Percentiles rank a stretch among this genome's conserved stretches.
phyloP scores from a whole-genome alignment of 2,113 vertebrate species.

The Nasalis larvatus region DNA sequence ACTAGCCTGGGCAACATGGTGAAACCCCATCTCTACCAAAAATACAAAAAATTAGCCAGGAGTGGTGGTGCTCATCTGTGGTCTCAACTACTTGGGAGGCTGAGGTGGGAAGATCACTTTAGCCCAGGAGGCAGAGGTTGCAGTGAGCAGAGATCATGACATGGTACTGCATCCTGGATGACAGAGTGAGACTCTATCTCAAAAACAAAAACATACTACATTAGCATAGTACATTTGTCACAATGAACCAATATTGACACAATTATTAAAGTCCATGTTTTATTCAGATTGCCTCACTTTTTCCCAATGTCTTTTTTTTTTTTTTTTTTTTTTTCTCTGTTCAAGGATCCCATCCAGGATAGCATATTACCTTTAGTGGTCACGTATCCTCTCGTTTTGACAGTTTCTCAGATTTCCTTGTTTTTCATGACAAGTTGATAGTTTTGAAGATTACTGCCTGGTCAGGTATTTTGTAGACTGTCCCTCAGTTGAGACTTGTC shows the following conservation, averaged over 20 bases:
- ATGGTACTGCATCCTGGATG: no score
- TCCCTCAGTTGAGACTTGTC: neutral
- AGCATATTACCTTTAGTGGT: neutral
- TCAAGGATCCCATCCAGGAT: neutral
- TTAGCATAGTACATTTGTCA: neutral
- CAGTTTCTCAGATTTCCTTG: neutral
- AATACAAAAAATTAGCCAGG: no score
- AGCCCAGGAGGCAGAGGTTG: no score
- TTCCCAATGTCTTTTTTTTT: neutral
- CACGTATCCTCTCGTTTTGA: neutral
- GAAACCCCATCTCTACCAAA: no score
- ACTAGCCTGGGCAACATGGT: no score
- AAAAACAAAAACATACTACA: neutral
- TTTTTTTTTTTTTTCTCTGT: neutral
- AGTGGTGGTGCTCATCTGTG: no score
- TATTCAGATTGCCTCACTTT: neutral
- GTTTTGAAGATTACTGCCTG: neutral
- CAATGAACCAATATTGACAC: neutral
- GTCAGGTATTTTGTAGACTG: neutral
- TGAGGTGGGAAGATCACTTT: no score
- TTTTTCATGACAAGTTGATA: neutral
- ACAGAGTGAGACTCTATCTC: no score
- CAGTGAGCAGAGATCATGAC: no score
- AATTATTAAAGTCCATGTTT: neutral
- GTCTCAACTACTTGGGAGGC: no score